phyloP scores from a whole-genome alignment of 2,888 invertebrate genomes.

The Pilophorus perplexus region DNA sequence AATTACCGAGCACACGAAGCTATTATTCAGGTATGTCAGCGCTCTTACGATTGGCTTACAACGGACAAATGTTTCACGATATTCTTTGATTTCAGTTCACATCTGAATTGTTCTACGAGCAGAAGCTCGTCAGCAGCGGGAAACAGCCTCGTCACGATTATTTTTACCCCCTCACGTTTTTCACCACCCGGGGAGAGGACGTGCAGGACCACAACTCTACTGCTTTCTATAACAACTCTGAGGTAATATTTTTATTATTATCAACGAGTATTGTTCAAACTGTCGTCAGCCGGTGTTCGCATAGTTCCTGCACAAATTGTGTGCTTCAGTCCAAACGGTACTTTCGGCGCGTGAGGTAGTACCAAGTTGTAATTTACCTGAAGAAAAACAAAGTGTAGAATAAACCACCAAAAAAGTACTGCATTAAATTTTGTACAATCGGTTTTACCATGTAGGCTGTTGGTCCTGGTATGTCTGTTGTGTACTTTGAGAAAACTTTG shows the following conservation, averaged over 20 bases:
- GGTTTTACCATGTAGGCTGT: constrained; percentile 17
- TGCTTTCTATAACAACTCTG: constrained; percentile 77
- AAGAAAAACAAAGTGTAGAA: too few species aligned
- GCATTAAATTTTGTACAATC: neutral
- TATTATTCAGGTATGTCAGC: constrained; percentile 64
- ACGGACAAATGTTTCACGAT: too few species aligned
- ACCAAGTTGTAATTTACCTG: constrained; percentile 24
- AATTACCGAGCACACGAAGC: constrained; percentile 81
- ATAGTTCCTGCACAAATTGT: constrained; percentile 22
- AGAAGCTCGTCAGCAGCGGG: constrained; percentile 70
- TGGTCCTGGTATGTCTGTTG: constrained; percentile 23
- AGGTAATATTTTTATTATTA: constrained; percentile 54
- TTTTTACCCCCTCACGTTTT: constrained; percentile 74
- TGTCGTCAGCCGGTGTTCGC: constrained; percentile 24
- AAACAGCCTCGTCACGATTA: constrained; percentile 68
- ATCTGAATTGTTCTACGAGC: constrained; percentile 77
- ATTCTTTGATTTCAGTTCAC: constrained; percentile 66
- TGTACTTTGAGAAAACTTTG: constrained; percentile 7
- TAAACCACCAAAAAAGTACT: too few species aligned
- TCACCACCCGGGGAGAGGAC: constrained; percentile 75
- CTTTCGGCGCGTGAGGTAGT: constrained; percentile 12
- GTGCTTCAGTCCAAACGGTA: constrained; percentile 28
- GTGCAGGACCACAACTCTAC: constrained; percentile 74
- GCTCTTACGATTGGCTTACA: too few species aligned
- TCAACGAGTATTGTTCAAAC: neutral